These are phyloP conservation scores for Ditula angustiorana DNA, from an alignment of 2,888 invertebrate genomes.

Conservation along the genomic window DNA sequence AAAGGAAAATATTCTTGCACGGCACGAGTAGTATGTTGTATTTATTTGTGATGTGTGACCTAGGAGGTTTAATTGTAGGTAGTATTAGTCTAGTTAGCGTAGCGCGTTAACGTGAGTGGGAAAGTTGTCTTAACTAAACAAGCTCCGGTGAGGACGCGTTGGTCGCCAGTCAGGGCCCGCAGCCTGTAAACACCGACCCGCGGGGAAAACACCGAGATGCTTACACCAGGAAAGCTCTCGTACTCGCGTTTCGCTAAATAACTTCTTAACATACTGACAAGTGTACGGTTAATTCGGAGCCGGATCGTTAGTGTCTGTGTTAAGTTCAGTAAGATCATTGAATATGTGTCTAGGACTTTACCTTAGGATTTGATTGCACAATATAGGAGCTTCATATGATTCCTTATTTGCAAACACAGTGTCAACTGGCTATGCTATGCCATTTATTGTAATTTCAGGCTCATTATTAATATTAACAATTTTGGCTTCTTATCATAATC, in stretches of 20 bases:
- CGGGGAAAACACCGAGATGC: not conserved
- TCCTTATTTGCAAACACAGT: no score
- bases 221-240: not conserved
- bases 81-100: constrained; percentile 57
- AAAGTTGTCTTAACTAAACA: constrained; percentile 71
- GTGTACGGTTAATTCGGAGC: not conserved
- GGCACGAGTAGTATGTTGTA: no score
- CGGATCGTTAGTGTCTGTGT: not conserved
- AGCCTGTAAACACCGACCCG: constrained; percentile 34
- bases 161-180: constrained; percentile 13
- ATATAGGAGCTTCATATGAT: no score
- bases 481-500: no score
- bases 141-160: constrained; percentile 44
- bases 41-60: constrained; percentile 41
- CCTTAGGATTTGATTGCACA: no score
- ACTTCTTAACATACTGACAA: constrained; percentile 6
- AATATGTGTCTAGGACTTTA: no score
- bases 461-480: no score
- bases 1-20: not conserved
- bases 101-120: constrained; percentile 57
- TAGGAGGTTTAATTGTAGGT: constrained; percentile 55
- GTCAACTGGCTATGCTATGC: no score
- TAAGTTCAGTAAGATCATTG: no score
- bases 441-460: no score
- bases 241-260: not conserved